Conservation (phyloP, 2,113 vertebrate genomes). For the Dinomys branickii region DNA sequence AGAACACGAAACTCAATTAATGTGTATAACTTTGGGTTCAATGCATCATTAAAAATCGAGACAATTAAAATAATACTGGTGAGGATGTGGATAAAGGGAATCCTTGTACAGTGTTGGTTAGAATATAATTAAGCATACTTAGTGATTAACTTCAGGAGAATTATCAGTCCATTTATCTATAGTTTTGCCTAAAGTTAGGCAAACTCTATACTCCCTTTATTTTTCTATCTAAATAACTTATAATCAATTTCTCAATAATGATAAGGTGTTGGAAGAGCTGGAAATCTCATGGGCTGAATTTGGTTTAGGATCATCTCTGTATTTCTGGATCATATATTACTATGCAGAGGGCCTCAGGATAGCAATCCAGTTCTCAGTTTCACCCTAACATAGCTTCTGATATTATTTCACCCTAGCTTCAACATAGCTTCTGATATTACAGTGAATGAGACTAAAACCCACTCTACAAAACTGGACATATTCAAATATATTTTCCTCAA, state of each 20-base stretch:
- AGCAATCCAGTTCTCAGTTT: background rate
- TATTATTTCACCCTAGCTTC: background rate
- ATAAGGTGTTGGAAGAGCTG: constrained; percentile 7
- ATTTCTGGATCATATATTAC: background rate
- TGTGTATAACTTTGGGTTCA: background rate
- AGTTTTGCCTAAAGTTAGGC: background rate
- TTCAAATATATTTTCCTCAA: background rate
- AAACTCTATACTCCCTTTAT: background rate
- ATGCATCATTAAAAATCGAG: background rate
- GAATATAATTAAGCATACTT: background rate
- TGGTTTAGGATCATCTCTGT: background rate
- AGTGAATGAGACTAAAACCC: background rate
- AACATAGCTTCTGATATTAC: background rate
- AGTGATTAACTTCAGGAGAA: background rate
- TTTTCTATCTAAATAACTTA: background rate
- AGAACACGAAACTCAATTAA: background rate
- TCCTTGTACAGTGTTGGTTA: background rate
- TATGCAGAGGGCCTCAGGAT: background rate
- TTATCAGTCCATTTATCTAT: background rate
- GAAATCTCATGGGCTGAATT: background rate
- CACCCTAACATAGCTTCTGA: background rate
- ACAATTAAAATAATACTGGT: background rate
- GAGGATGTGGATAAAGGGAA: background rate
- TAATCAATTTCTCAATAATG: background rate
- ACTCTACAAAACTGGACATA: background rate